Evolutionary conservation across 2,113 vertebrate genomes (phyloP).

Genomic region (Meriones unguiculatus): DNA sequence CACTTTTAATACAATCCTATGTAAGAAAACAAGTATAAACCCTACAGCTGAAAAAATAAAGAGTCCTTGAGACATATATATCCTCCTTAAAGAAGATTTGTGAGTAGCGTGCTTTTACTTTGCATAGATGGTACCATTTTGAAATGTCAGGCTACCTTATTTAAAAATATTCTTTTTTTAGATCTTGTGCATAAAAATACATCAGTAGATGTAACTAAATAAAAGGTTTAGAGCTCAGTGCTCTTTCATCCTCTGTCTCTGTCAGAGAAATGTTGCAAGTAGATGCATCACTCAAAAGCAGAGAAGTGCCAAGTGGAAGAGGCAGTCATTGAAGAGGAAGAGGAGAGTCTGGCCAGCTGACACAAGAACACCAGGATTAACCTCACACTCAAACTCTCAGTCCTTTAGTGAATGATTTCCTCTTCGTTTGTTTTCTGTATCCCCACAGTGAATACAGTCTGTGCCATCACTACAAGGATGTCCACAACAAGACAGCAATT

Average conservation of each 20-base stretch:
- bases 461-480: no score
- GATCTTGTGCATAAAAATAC: slow-evolving; percentile 65
- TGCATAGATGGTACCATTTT: slow-evolving; percentile 63
- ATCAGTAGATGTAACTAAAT: slow-evolving; percentile 72
- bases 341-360: not conserved
- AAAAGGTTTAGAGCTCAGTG: slow-evolving; percentile 50
- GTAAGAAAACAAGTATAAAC: slow-evolving; percentile 24
- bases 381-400: not conserved
- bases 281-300: not conserved
- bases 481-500: not conserved
- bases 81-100: slow-evolving; percentile 69
- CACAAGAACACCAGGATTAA: slow-evolving; percentile 33
- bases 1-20: not conserved
- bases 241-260: slow-evolving; percentile 23
- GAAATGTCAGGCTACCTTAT: slow-evolving; percentile 70
- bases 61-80: slow-evolving; percentile 57
- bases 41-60: slow-evolving; percentile 58
- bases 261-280: slow-evolving; percentile 59
- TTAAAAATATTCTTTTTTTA: slow-evolving; percentile 32
- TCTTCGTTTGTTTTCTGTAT: slow-evolving; percentile 7
- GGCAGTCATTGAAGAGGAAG: not conserved
- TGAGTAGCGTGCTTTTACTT: slow-evolving; percentile 71
- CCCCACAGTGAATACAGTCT: slow-evolving; percentile 31
- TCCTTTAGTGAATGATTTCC: slow-evolving; percentile 39
- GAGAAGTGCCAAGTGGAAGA: slow-evolving; percentile 44